phyloP scores from a whole-genome alignment of 2,888 invertebrate species.

The Esperia sulphurella region DNA sequence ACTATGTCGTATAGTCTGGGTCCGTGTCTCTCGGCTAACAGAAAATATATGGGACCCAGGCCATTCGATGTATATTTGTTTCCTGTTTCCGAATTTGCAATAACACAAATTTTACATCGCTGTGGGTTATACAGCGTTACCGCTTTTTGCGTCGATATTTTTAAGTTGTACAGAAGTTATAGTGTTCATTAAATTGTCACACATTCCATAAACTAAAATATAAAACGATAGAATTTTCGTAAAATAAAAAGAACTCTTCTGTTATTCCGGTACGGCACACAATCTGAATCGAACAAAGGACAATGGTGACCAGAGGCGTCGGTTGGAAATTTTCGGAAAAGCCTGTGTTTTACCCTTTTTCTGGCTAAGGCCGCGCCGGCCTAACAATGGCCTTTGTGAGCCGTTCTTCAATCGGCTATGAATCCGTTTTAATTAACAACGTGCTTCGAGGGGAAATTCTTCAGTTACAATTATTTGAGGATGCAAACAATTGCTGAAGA shows the following conservation, averaged over 20 bases:
- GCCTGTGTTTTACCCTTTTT: slow-evolving; percentile 26
- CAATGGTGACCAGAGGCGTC: slow-evolving; percentile 13
- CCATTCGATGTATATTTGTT: too few species aligned
- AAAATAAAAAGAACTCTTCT: not conserved
- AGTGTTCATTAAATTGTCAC: too few species aligned
- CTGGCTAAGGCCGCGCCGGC: slow-evolving; percentile 16
- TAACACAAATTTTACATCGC: too few species aligned
- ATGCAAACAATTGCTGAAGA: slow-evolving; percentile 12
- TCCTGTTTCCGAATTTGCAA: too few species aligned
- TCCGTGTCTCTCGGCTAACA: too few species aligned
- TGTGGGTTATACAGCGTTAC: too few species aligned
- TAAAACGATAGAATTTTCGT: too few species aligned
- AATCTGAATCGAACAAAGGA: slow-evolving; percentile 12
- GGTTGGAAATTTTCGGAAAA: slow-evolving; percentile 18
- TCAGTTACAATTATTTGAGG: slow-evolving; percentile 13
- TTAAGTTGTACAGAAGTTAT: too few species aligned
- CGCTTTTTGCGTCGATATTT: too few species aligned
- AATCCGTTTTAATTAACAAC: slow-evolving; percentile 19
- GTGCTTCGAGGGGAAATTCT: slow-evolving; percentile 6
- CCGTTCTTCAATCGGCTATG: slow-evolving; percentile 28
- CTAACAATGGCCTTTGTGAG: slow-evolving; percentile 37
- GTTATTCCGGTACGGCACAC: not conserved
- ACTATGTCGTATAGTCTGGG: too few species aligned
- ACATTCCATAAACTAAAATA: too few species aligned
- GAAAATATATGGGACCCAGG: too few species aligned